Evolutionary conservation across 2,888 invertebrate species (phyloP), one percentile per base, ranked within the genome.

Genomic region (Orthosia cruda): DNA sequence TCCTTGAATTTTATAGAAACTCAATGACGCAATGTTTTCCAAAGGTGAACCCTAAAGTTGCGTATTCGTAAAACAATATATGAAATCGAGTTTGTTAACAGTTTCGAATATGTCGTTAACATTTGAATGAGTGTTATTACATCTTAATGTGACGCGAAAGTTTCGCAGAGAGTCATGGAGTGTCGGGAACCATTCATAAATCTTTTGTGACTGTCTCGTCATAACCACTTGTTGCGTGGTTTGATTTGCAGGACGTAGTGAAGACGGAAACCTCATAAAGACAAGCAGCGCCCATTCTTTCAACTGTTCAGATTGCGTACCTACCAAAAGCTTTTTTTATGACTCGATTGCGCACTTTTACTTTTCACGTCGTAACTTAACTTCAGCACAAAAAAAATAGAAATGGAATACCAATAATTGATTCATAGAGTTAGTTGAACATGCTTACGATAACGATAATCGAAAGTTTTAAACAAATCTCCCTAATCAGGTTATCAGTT

Each of bases 171-270:
- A 23, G 40, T 40, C 23, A 11, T 50, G 20, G 20, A 15, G 64
- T 49, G 20, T 61, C 59, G 26, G 32, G 45, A 15, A 55, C n/a
- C 47, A 23, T 61, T 69, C 55, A 74, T 74, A 78, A 77, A 61
- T 74, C 50, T 62, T 67, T 83, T 50, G 32, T 68, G 70, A 62
- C 59, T 71, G 32, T 32, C 32, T 71, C 11, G 49, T 70, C 23
- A 49, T 52, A 78, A 80, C 63, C 71, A 82, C 84, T 67, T 82
- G 71, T 80, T 64, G 71, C 52, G 32, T 23, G 62, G 16, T 57
- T 71, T 68, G 71, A 78, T 74, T 68, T 59, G 55, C 40, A 62
- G 16, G 45, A 50, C 50, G 26, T 57, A 15, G 70, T 67, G 20
- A 47, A 23, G 15, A 58, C 45, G 12, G 12, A n/a, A 18, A 45